These are phyloP conservation scores for Cheilosia variabilis DNA, from an alignment of 2,888 invertebrate genomes.

Conservation along the genomic window DNA sequence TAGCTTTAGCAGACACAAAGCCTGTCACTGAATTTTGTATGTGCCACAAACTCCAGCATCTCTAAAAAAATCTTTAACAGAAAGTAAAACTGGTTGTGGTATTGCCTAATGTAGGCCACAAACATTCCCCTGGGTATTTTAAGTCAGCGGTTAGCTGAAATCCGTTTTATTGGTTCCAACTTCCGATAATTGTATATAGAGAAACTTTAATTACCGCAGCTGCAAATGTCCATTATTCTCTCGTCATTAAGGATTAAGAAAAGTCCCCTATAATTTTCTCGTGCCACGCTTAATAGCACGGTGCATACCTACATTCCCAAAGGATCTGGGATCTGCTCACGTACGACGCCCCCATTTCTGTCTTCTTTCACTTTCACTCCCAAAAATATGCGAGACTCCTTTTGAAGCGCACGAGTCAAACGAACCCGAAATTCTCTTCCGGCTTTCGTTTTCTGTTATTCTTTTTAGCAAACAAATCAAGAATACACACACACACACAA, in stretches of 20 bases:
- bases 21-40: no score
- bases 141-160: background rate
- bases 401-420: slow-evolving; percentile 42
- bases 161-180: background rate
- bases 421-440: slow-evolving; percentile 8
- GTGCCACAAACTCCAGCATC: no score
- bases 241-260: slow-evolving; percentile 14
- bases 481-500: slow-evolving; percentile 6
- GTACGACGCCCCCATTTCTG: slow-evolving; percentile 37
- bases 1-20: no score
- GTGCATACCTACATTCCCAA: slow-evolving; percentile 11
- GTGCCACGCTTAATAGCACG: slow-evolving; percentile 43
- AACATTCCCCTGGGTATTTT: no score
- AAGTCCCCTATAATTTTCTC: slow-evolving; percentile 49
- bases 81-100: no score
- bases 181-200: background rate
- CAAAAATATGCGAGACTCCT: slow-evolving; percentile 5
- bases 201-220: slow-evolving; percentile 18
- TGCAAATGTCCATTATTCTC: slow-evolving; percentile 9
- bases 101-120: no score
- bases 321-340: slow-evolving; percentile 15
- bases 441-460: slow-evolving; percentile 25
- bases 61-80: no score
- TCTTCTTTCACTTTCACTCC: slow-evolving; percentile 28
- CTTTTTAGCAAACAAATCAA: slow-evolving; percentile 52